These are phyloP conservation scores for Upupa epops DNA, from an alignment of 2,113 vertebrate species.

Conservation along the genomic window DNA sequence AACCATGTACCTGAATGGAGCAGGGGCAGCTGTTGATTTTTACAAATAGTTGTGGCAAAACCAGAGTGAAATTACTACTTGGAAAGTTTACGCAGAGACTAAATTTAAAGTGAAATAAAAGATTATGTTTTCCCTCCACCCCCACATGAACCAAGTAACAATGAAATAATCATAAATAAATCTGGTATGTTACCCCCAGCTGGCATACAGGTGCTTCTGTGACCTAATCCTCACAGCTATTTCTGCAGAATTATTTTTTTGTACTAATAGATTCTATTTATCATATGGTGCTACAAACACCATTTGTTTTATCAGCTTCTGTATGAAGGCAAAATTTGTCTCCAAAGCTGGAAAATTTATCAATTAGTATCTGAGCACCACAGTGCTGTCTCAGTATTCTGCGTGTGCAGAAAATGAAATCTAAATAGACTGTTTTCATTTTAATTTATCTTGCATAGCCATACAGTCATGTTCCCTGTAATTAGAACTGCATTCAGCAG, in stretches of 20 bases:
- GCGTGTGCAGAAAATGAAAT: not conserved
- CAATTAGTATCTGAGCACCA: not conserved
- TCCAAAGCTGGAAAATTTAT: slow-evolving; percentile 18
- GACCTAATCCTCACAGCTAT: slow-evolving; percentile 9
- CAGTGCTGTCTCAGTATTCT: slow-evolving; percentile 1
- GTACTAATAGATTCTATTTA: slow-evolving; percentile 59
- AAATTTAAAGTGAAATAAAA: not conserved
- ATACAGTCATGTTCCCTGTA: not conserved
- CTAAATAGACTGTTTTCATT: not conserved
- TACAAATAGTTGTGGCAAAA: not conserved
- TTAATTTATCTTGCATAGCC: not conserved
- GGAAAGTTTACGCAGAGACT: not conserved
- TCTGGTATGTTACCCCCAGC: not conserved
- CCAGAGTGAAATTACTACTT: not conserved
- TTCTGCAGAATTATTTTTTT: slow-evolving; percentile 64
- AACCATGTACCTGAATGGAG: not conserved
- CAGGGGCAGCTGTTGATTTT: not conserved
- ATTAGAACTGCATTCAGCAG: slow-evolving; percentile 23
- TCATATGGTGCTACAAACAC: slow-evolving; percentile 20
- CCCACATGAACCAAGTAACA: not conserved
- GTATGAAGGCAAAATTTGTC: slow-evolving; percentile 38
- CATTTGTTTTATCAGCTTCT: slow-evolving; percentile 46
- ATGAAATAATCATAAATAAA: slow-evolving; percentile 48
- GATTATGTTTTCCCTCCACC: not conserved
- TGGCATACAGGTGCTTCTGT: slow-evolving; percentile 27